These are phyloP conservation scores for Pseudomyrmex flavicornis DNA, from an alignment of 1,140 invertebrate genomes.

Conservation along the genomic window DNA sequence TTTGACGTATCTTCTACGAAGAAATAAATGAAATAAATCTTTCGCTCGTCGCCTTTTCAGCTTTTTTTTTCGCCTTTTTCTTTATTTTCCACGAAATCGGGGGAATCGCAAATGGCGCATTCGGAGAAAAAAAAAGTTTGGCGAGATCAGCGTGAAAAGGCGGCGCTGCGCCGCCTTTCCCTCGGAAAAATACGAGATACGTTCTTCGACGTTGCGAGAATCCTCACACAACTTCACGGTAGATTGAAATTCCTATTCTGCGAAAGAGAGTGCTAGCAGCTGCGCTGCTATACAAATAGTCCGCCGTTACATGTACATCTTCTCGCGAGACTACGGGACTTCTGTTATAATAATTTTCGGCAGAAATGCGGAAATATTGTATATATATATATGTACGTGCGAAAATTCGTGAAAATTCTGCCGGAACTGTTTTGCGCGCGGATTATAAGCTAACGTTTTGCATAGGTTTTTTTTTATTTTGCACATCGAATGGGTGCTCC, in stretches of 20 bases:
- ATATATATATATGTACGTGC: too few relatives aligned
- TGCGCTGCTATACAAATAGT: slow-evolving; percentile 7
- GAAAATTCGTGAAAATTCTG: slow-evolving; percentile 30
- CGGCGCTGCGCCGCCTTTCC: too few relatives aligned
- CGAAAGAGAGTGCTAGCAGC: slow-evolving; percentile 4
- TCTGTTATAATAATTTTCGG: slow-evolving; percentile 16
- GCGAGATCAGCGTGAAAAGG: slow-evolving; percentile 3
- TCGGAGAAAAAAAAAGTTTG: slow-evolving; percentile 5
- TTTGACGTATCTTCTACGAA: neutral
- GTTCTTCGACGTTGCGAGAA: slow-evolving; percentile 20
- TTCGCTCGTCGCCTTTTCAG: too few relatives aligned
- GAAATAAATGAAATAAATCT: too few relatives aligned
- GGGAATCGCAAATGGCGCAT: neutral
- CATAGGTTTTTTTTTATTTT: too few relatives aligned
- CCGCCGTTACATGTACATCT: neutral
- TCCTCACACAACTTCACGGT: slow-evolving; percentile 19
- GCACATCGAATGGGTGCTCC: too few relatives aligned
- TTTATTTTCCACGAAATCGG: neutral
- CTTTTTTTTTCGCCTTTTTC: neutral
- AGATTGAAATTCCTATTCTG: slow-evolving; percentile 39
- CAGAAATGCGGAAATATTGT: slow-evolving; percentile 11
- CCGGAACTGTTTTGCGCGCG: too few relatives aligned
- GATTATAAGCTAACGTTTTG: neutral
- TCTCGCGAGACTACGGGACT: neutral
- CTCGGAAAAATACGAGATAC: neutral